These are phyloP conservation scores for Acanthococcus lagerstroemiae DNA, from an alignment of 2,888 invertebrate species.

Conservation along the genomic window DNA sequence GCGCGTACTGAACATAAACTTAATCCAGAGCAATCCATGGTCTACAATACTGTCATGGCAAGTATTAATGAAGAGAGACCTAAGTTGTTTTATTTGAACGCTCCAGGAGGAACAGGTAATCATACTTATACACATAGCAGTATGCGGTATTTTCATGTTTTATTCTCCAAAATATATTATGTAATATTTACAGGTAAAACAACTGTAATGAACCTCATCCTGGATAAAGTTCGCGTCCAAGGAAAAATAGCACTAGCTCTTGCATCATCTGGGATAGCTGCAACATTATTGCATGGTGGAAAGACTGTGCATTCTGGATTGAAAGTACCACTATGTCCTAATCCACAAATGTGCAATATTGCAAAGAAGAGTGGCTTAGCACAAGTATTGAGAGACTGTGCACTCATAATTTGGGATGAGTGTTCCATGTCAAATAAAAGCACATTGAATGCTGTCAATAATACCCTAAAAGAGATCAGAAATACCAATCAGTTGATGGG, in stretches of 20 bases:
- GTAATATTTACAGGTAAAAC: constrained; percentile 40
- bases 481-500: neutral
- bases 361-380: constrained; percentile 8
- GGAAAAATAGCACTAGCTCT: constrained; percentile 40
- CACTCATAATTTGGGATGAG: constrained; percentile 26
- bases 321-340: constrained; percentile 39
- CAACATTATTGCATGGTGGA: constrained; percentile 41
- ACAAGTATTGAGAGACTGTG: constrained; percentile 8
- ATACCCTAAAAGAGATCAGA: constrained; percentile 9
- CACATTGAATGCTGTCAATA: constrained; percentile 2
- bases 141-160: neutral
- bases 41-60: neutral
- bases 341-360: constrained; percentile 2
- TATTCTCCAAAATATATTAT: neutral
- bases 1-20: neutral
- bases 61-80: neutral
- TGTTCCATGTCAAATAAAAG: constrained; percentile 5
- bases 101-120: constrained; percentile 28
- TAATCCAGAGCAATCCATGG: neutral
- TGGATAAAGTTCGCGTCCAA: constrained; percentile 39
- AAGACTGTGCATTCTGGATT: constrained; percentile 42
- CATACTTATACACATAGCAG: neutral
- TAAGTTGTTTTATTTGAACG: constrained; percentile 19
- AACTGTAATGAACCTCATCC: constrained; percentile 41
- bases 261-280: constrained; percentile 44